Percentiles rank a stretch among this genome's conserved stretches.
Evolutionary conservation across 2,888 invertebrate species (phyloP).

Genomic region (Orthosia gracilis): DNA sequence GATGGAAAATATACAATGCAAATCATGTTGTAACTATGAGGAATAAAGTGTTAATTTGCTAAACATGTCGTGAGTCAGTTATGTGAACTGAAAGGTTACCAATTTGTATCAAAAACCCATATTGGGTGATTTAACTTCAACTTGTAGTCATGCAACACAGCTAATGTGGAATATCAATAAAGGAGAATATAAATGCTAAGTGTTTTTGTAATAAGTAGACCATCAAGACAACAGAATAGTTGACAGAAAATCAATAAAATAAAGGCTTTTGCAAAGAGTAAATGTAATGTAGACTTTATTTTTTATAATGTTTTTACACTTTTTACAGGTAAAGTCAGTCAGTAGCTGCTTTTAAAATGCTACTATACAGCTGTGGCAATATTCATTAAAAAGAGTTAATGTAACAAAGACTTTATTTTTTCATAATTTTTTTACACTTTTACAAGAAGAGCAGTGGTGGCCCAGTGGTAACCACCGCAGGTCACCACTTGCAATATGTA

Average conservation of each 20-base stretch:
- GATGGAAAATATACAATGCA: background rate
- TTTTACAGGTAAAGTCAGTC: background rate
- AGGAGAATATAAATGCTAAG: background rate
- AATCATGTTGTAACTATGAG: conserved; percentile 2
- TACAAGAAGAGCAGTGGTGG: too few species aligned
- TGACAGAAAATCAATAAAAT: background rate
- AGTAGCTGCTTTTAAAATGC: background rate
- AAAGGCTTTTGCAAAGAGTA: background rate
- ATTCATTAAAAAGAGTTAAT: too few species aligned
- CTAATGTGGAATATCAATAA: conserved; percentile 20
- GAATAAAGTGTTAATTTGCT: conserved; percentile 11
- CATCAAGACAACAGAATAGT: background rate
- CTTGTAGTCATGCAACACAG: background rate
- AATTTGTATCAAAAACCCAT: background rate
- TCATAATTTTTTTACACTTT: too few species aligned
- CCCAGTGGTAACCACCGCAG: too few species aligned
- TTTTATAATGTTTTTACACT: background rate
- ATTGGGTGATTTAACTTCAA: conserved; percentile 19
- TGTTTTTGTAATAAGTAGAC: background rate
- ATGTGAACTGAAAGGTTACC: background rate
- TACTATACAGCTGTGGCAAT: too few species aligned
- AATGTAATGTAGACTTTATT: background rate
- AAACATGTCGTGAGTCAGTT: conserved; percentile 23
- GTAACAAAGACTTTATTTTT: too few species aligned
- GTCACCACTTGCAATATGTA: too few species aligned